Base-by-base conservation (phyloP, 1,140 invertebrate genomes). In the Drosophila mayri region DNA sequence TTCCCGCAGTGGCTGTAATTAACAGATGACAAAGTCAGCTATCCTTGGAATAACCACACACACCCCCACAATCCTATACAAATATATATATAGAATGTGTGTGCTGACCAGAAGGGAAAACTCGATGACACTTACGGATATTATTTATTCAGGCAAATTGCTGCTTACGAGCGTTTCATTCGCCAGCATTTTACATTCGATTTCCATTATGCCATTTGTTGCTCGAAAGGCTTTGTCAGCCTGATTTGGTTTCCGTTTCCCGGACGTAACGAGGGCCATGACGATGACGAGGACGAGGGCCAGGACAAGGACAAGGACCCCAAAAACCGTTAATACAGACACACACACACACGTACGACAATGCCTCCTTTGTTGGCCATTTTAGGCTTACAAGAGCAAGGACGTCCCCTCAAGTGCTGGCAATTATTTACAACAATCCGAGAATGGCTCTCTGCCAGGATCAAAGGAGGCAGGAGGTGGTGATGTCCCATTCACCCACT, bases 131-230 rank as follows among this genome's bases (percentile, higher is more conserved):
- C 72, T 76, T 67, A 49, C 30, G n/a, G 35, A 70, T 70, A 70
- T 70, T 76, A 76, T 76, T 76, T 76, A 76, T 76, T 76, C 73
- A 76, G 64, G 73, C 62, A 76, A 76, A 76, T 76, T 76, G 74
- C 74, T 76, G 62, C 65, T 76, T 76, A 76, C 74, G 62, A 67
- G 66, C 62, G 46, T 61, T 73, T 49, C 37, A 61, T 73, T 73
- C 55, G 46, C 68, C 68, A 74, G 68, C 68, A 62, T 62, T 73
- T 73, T 74, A 66, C 61, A 76, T 76, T 76, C 64, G 74, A 76
- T 76, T 76, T 76, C 72, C 74, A 76, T 76, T 76, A 76, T 76
- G 74, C 44, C 66, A 75, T 76, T 76, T 65, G 60, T 76, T 75
- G 54, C 47, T 59, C 22, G 73, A 66, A 76, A 55, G 64, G 74